Evolutionary conservation across 2,113 vertebrate species (phyloP), one percentile per base, ranked within the genome.

Genomic region (Struthio camelus): DNA sequence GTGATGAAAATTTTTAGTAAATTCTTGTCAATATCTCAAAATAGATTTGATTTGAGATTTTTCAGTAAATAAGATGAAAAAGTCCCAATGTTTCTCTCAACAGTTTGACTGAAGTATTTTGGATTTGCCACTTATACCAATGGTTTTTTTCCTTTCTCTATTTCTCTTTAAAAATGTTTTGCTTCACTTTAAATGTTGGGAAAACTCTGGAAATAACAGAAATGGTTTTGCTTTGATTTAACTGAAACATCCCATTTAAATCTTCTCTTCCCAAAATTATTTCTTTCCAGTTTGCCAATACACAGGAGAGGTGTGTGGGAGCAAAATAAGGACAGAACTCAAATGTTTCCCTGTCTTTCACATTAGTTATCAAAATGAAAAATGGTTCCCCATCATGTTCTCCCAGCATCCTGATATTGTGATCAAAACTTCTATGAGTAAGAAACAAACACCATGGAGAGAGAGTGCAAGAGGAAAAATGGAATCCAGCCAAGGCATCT

Each of bases 401-500:
- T 64, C 36, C 50, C 56, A 28, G 32, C 0, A 13, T 30, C 62
- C 44, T 7, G n/a, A 48, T 1, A 4, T n/a, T 1, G 24, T 0
- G 2, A 56, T 5, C 48, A 28, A 23, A 15, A 10, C 34, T 34
- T 9, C 32, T n/a, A 56, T 44, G 50, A 19, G 24, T 6, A 8
- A 64, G 73, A 58, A 16, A 10, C 11, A 16, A 71, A 11, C 36
- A 59, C 10, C 6, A 10, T 0, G 3, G 64, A 56, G 38, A n/a
- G 40, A 32, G 32, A 20, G 10, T 1, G 27, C 38, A 73, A 44
- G 69, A 64, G 56, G 32, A 10, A 38, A 56, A 72, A 72, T 23
- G 0, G 1, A 34, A n/a, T 9, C 19, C 30, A 24, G 50, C 7
- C 0, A 2, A 67, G 54, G 54, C 4, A 0, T 0, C 11, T 23